Base-by-base conservation (phyloP, 2,113 vertebrate species). In the Microcebus tavaratra region DNA sequence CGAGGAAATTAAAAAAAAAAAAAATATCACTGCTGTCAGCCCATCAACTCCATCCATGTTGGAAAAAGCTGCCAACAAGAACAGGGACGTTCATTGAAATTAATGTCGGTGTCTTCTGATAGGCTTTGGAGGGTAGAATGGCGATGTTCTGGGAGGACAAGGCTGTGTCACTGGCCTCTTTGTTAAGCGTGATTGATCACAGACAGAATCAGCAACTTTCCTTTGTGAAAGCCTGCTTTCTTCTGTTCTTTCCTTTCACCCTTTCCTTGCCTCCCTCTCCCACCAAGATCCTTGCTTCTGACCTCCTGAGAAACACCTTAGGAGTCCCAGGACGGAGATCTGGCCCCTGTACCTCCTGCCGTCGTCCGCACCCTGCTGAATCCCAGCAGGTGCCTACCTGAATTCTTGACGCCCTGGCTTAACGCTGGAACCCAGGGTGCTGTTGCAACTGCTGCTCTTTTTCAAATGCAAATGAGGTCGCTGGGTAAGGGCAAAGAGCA, bases 71-170 rank as follows among this genome's bases (percentile, higher is more conserved):
- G 96, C 97, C 97, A 95, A 93, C 68, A 68, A 14, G 90, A 97
- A 84, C 34, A 5, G 65, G 95, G 89, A 95, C 76, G 68, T 97
- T 97, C 15, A 96, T 94, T 98, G 97, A 98, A 98, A 98, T 98
- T 97, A 98, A 97, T 20, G 53, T 67, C n/a, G 5, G 84, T 39
- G 13, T 96, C 96, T 79, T 85, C 93, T 73, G 88, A 96, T 61
- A 78, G 85, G 79, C 88, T 97, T 89, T 95, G 93, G 94, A 61
- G 23, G 29, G 92, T 39, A 82, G 90, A 90, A 97, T 31, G 45
- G 93, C 0, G 15, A 97, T 80, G 42, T 94, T 97, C 97, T 96
- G 76, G 6, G 67, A 92, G 72, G 90, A 0, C 0, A 95, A 96
- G 97, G 95, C 91, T 73, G 50, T 79, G 97, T 95, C 96, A 84